Percentiles rank a stretch among this genome's conserved stretches.
Evolutionary conservation across 37 sponge, comb jelly and placozoan genomes (phyloP).

Genomic region (Mnemiopsis leidyi): DNA sequence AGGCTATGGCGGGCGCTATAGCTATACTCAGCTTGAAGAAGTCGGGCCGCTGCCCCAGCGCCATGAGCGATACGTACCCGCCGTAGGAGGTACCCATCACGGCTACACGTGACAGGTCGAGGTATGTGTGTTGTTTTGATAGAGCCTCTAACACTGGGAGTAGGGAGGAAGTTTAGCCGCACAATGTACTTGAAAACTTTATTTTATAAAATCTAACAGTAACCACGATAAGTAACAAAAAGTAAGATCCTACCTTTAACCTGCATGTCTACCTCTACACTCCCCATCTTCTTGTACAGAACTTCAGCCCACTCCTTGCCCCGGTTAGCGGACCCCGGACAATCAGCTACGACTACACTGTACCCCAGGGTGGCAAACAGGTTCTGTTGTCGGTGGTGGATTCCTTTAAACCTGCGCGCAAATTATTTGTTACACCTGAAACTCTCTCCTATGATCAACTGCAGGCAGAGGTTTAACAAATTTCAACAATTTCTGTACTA

Average conservation of each 20-base stretch:
- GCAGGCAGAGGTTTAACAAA: too few species aligned
- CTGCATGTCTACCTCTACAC: slow-evolving; percentile 60
- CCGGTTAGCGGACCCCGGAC: slow-evolving; percentile 56
- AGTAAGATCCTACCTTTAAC: neutral
- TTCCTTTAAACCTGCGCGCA: slow-evolving; percentile 63
- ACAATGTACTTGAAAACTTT: too few species aligned
- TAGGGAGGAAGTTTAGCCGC: neutral
- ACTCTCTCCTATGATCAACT: too few species aligned
- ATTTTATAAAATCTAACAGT: too few species aligned
- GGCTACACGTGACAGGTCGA: slow-evolving; percentile 76
- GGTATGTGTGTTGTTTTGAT: slow-evolving; percentile 60
- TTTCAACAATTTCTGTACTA: too few species aligned
- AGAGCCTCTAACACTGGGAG: slow-evolving; percentile 69
- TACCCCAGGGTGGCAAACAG: slow-evolving; percentile 63
- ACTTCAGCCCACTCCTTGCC: slow-evolving; percentile 56
- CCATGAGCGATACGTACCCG: slow-evolving; percentile 86
- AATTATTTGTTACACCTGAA: too few species aligned
- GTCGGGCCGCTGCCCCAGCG: slow-evolving; percentile 77
- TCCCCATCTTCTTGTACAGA: slow-evolving; percentile 62
- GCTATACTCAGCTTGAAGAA: slow-evolving; percentile 79
- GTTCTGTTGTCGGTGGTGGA: slow-evolving; percentile 66
- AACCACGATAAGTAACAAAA: neutral
- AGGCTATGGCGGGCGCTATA: slow-evolving; percentile 83
- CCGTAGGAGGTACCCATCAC: slow-evolving; percentile 89
- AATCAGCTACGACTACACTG: slow-evolving; percentile 54